A percentile compares a stretch with the other conserved stretches of the same genome.
Conservation (phyloP, 1,140 invertebrate genomes). For the Caerostris darwini region DNA sequence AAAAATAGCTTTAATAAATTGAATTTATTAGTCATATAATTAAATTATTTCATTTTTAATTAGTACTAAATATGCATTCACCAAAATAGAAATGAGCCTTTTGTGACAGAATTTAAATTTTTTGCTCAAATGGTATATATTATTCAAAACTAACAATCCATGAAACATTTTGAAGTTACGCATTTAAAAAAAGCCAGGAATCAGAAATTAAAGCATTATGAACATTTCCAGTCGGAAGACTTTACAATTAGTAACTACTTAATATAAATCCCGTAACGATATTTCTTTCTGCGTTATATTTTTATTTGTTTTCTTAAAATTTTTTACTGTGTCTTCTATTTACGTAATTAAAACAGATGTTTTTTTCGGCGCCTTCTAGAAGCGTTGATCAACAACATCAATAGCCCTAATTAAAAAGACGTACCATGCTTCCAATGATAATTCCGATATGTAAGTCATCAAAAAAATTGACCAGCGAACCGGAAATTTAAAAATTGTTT, state of each 20-base stretch:
- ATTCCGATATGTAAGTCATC: conserved; percentile 27
- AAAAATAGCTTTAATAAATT: too few species aligned
- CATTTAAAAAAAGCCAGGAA: not conserved
- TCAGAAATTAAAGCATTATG: not conserved
- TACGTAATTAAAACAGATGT: conserved; percentile 21
- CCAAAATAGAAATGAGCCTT: too few species aligned
- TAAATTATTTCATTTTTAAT: too few species aligned
- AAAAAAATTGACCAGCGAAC: not conserved
- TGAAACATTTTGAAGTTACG: not conserved
- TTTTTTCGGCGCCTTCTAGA: not conserved
- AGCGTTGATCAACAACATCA: not conserved
- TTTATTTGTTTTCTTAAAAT: not conserved
- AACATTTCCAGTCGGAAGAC: not conserved
- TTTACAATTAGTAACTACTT: not conserved
- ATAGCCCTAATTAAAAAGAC: conserved; percentile 20
- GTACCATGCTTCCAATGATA: not conserved
- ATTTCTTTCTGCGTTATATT: not conserved
- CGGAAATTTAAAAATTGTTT: conserved; percentile 35
- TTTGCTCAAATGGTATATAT: too few species aligned
- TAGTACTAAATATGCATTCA: too few species aligned
- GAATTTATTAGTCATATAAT: too few species aligned
- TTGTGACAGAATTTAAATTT: too few species aligned
- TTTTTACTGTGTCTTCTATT: not conserved
- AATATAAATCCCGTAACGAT: too few species aligned
- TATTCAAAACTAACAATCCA: too few species aligned